Evolutionary conservation across 1,140 invertebrate species (phyloP), one percentile per base, ranked within the genome.

Genomic region (Drosophila ananassae): DNA sequence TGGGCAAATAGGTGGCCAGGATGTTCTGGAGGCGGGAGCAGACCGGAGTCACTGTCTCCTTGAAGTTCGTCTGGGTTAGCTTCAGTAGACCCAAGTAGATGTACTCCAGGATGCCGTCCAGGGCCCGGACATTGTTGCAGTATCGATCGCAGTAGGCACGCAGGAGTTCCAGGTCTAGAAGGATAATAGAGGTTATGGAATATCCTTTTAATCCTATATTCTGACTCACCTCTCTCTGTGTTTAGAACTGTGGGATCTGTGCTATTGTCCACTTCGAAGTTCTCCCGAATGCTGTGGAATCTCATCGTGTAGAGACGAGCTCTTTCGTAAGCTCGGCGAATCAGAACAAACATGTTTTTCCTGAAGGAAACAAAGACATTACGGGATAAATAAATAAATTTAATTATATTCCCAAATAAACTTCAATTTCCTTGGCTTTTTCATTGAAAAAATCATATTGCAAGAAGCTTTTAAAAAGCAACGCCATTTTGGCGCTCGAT

Each of bases 51-150:
- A 96, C 93, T 21, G 94, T 92, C 21, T 94, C 93, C 91, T 96
- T 96, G 82, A 97, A 96, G 34, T 94, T 93, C n/a, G 92, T 87
- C 13, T 96, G 93, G 63, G 95, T 94, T 5, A 98, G 83, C 56
- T 95, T 93, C 44, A 97, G 90, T 25, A 97, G 91, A 1, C 97
- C 97, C 5, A 95, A 69, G 0, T 92, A 92, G 66, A 95, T 93
- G 54, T 92, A 92, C 46, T 94, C 93, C 10, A 94, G 92, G 21
- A 97, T 94, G 10, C 93, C 93, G 55, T 95, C 92, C 25, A 96
- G 93, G 4, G 91, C 85, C 1, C 93, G 89, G 58, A 94, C 92
- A 92, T 96, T 95, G 10, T 92, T 89, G 22, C 93, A 92, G 61
- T 95, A 95, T 21, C 94, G 93, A 24, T 93, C 92, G 74, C 95